Conservation (phyloP, 1,140 invertebrate genomes). For the Phenacoccus solenopsis region DNA sequence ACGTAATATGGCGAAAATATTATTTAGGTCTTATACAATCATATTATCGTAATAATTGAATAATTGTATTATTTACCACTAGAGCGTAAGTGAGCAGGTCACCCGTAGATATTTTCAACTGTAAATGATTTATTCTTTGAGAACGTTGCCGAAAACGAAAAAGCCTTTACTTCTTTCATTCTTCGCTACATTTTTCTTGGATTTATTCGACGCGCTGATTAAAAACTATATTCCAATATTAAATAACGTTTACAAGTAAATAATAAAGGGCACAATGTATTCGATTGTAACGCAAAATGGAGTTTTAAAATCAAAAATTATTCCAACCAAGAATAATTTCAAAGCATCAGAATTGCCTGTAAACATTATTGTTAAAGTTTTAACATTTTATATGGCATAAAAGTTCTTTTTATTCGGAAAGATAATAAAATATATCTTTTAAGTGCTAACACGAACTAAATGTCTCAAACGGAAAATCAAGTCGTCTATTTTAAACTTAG, state of each 20-base stretch:
- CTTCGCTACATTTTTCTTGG: too few relatives aligned
- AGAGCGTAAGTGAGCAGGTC: too few relatives aligned
- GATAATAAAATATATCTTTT: conserved; percentile 11
- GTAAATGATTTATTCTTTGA: too few relatives aligned
- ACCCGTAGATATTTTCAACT: too few relatives aligned
- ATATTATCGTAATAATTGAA: too few relatives aligned
- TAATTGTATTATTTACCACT: too few relatives aligned
- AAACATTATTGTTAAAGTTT: conserved; percentile 8
- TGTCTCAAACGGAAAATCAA: conserved; percentile 16
- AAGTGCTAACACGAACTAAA: conserved; percentile 16
- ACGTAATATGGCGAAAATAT: too few relatives aligned
- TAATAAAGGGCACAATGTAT: not conserved
- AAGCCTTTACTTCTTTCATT: too few relatives aligned
- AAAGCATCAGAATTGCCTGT: conserved; percentile 5
- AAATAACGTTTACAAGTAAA: not conserved
- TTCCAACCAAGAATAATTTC: not conserved
- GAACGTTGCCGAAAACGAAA: too few relatives aligned
- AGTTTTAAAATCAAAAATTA: not conserved
- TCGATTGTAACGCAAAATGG: not conserved
- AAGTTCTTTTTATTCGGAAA: not conserved
- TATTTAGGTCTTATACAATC: too few relatives aligned
- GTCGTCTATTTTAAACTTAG: conserved; percentile 13
- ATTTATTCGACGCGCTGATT: too few relatives aligned
- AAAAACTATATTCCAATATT: too few relatives aligned
- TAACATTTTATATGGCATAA: not conserved